Evolutionary conservation across 2,797 vertebrate genomes (phyloP), one percentile per base, ranked within the genome.

Genomic region (Pipistrellus kuhlii): DNA sequence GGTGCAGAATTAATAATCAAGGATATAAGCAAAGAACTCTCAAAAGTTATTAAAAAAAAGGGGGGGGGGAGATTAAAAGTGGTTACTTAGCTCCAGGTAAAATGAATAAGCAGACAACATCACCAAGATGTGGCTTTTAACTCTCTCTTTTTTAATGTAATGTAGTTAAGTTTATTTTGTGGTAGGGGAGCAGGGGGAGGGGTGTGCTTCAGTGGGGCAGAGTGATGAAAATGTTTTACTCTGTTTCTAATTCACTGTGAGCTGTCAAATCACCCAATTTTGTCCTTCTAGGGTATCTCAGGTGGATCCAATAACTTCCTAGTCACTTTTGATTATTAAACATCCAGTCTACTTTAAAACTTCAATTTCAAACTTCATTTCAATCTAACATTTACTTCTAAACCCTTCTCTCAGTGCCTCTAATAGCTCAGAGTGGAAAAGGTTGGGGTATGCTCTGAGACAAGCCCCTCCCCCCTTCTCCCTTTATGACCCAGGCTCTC

Each of bases 261-360:
- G 68, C 38, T 64, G 38, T 71, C 81, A 83, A 57, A 64, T 84
- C 57, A 66, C 41, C 25, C 18, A 15, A 35, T 82, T n/a, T 12
- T 48, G 46, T 77, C 57, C 12, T 59, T 85, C 41, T 80, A 64
- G n/a, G 4, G 11, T 15, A 38, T 64, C 75, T 51, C 51, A 83
- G 85, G 71, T 72, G 84, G 18, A 69, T 57, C 35, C 71, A 83
- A 75, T 89, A 75, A 80, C 64, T 85, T 80, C 77, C 53, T 78
- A 57, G 71, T 95, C 76, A 89, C 18, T 86, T 95, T 73, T 69
- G 85, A 87, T 83, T 75, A 69, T 27, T 53, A 82, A 89, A 78
- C 51, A 76, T 62, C 35, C n/a, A 77, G 48, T 46, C n/a, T 32
- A 27, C 55, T 66, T 83, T 59, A 76, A 88, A 66, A 93, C 32